Base-by-base conservation (phyloP, 1,140 invertebrate genomes). In the Drosophila burlai region DNA sequence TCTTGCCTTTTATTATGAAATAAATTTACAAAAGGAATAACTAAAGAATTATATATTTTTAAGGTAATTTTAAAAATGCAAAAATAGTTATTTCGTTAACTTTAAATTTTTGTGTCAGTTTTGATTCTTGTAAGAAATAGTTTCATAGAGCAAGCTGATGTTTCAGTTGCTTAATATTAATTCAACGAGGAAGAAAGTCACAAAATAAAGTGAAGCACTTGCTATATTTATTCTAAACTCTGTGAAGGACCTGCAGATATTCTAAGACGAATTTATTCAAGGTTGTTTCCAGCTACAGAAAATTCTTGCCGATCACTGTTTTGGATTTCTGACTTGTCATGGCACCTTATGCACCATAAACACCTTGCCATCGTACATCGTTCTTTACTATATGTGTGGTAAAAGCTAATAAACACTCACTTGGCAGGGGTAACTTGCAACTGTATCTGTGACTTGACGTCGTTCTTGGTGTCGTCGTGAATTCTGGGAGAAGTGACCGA, bases 371-470 rank as follows among this genome's bases (percentile, higher is more conserved):
- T 29, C 21, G 21, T 24, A 8, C 24, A 18, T 15, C 9, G 21
- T 55, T 3, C 34, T 38, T n/a, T 50, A 24, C 34, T 38, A n/a
- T 50, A 24, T 74, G 45, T 59, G 21, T 21, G 73, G 59, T 38
- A 62, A 62, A 74, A 66, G 69, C 65, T 49, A 79, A 79, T 86
- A 59, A 62, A 58, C 84, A 87, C 84, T 87, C 84, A 87, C 84
- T 87, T 89, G 77, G 77, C 58, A 59, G 74, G 64, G 76, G 36
- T 42, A 63, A 16, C 24, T 67, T 47, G 81, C 76, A 76, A 71
- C 69, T 52, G 64, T 57, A 10, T 58, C 59, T 67, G 43, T 38
- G 45, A 64, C 36, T 68, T 18, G 43, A 18, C 11, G 54, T 66
- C 11, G 60, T 67, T 43, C 43, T 67, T 13, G 47, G 21, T 9